A percentile compares a stretch with the other conserved stretches of the same genome.
phyloP scores from a whole-genome alignment of 2,888 invertebrate genomes.

The Automeris io region DNA sequence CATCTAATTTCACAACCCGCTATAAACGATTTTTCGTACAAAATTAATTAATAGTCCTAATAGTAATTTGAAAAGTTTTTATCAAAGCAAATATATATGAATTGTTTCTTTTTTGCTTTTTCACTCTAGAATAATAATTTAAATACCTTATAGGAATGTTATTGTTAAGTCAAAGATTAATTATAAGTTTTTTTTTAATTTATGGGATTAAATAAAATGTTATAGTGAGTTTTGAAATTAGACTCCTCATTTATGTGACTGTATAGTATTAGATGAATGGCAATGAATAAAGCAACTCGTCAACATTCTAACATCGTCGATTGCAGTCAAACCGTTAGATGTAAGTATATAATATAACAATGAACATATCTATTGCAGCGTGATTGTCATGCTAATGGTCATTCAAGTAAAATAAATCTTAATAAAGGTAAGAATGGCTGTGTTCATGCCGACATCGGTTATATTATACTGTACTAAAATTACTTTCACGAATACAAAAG shows the following conservation, averaged over 20 bases:
- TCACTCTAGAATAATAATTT: no score
- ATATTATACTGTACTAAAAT: background rate
- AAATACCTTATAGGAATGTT: no score
- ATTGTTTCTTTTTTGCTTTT: no score
- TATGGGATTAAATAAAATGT: no score
- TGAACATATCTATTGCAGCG: constrained; percentile 23
- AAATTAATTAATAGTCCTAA: no score
- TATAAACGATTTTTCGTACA: no score
- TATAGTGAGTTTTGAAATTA: no score
- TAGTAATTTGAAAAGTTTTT: no score
- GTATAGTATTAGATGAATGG: background rate
- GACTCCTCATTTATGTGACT: background rate
- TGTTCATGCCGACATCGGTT: background rate
- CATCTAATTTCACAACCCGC: no score
- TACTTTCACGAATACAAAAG: background rate
- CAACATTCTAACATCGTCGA: constrained; percentile 8
- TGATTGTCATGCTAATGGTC: constrained; percentile 31
- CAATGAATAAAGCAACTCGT: background rate
- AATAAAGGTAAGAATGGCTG: constrained; percentile 1
- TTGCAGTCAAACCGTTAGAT: constrained; percentile 16
- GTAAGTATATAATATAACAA: constrained; percentile 8
- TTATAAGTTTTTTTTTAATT: no score
- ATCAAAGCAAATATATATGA: no score
- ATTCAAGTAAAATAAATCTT: constrained; percentile 19
- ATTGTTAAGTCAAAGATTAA: no score